Base-by-base conservation (phyloP, 1,140 invertebrate genomes). In the Pollicipes pollicipes region DNA sequence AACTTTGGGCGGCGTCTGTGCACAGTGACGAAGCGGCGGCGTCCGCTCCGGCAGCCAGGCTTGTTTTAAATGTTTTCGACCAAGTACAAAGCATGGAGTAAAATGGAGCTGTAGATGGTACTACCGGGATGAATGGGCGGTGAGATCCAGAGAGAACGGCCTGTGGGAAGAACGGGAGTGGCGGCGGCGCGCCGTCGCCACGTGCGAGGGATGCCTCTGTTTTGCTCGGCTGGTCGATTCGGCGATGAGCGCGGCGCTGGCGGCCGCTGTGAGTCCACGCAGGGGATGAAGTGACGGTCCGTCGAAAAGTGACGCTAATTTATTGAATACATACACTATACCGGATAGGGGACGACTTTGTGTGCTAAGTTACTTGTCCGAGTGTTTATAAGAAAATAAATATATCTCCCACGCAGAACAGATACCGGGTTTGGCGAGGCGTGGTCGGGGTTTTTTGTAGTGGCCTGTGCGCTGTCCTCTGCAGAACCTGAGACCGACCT, bases 311-410 rank as follows among this genome's bases (percentile, higher is more conserved):
- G 45, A 21, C 45, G 45, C 45, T 58, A 58, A 58, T 58, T 58
- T 58, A 58, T 58, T 58, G 45, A 58, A 58, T 58, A 58, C 45
- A 58, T 58, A 58, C 45, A 58, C 45, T 58, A 58, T 58, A 21
- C 13, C 13, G 24, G 45, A 24, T 21, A 21, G 45, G 45, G 45
- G 24, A 13, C 45, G 45, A 58, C 45, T 58, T 58, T 58, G 45
- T 58, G 45, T 58, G 45, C 45, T 58, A 58, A 6, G 45, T 58
- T 21, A 58, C 45, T 21, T 58, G 45, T 58, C 45, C 45, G 45
- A 58, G 45, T 58, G 45, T 58, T 58, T 58, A 58, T 58, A 58
- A 58, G 45, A 58, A 58, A 58, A 58, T 58, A 58, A 10, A 58
- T 58, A 58, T 58, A 58, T 58, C 45, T 58, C 45, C 45, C 45